Percentiles rank a stretch among this genome's conserved stretches.
Conservation (phyloP, 2,113 vertebrate species). For the Nothocercus nigrocapillus region DNA sequence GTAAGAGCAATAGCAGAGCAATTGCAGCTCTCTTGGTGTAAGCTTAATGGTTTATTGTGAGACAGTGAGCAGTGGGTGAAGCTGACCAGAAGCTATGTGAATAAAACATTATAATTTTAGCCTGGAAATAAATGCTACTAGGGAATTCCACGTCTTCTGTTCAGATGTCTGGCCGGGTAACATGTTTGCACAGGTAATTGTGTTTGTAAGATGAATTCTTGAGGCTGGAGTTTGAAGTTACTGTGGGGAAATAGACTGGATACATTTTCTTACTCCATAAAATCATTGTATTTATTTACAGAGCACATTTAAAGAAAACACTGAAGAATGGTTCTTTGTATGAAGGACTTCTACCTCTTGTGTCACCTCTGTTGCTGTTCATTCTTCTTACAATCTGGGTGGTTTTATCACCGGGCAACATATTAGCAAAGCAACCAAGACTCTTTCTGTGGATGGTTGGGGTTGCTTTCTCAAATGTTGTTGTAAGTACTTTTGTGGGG, state of each 20-base stretch:
- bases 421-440: constrained; percentile 57
- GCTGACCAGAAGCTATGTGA: neutral
- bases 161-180: neutral
- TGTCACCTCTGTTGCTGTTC: constrained; percentile 66
- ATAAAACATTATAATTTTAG: neutral
- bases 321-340: constrained; percentile 62
- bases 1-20: neutral
- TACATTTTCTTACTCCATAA: neutral
- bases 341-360: constrained; percentile 65
- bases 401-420: constrained; percentile 53
- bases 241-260: neutral
- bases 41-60: neutral
- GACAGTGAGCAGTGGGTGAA: neutral
- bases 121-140: neutral
- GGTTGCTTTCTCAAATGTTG: constrained; percentile 66
- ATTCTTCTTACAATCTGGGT: constrained; percentile 62
- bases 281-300: constrained; percentile 43
- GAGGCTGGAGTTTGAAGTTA: neutral
- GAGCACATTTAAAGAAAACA: constrained; percentile 64
- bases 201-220: neutral
- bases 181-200: neutral
- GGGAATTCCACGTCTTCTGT: neutral
- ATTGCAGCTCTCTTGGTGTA: neutral
- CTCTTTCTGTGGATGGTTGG: constrained; percentile 68
- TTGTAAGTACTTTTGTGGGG: constrained; percentile 51